Conservation (phyloP, 2,888 invertebrate genomes). For the Drosophila sordidula region DNA sequence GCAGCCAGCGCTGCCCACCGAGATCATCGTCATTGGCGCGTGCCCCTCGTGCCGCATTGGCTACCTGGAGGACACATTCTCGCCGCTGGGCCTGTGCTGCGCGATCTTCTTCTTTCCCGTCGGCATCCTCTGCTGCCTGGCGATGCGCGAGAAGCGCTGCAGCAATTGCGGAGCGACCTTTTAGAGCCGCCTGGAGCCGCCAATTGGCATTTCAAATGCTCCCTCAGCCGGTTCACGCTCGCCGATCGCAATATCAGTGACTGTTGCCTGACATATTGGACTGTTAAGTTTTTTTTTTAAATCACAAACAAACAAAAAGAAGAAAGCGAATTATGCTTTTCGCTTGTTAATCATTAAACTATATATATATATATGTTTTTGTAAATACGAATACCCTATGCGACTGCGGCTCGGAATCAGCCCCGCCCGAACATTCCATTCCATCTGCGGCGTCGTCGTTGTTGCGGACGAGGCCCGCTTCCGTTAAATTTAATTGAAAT, state of each 20-base stretch:
- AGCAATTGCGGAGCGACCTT: conserved; percentile 95
- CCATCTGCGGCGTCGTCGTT: conserved; percentile 20
- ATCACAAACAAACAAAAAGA: conserved; percentile 1
- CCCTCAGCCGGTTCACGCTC: conserved; percentile 1
- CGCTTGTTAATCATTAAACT: conserved; percentile 56
- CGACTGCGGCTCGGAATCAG: conserved; percentile 6
- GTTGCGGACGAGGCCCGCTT: conserved; percentile 55
- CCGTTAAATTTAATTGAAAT: conserved; percentile 74
- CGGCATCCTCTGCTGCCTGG: conserved; percentile 94
- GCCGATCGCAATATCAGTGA: conserved; percentile 10
- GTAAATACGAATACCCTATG: conserved; percentile 27
- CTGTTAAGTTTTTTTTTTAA: conserved; percentile 34
- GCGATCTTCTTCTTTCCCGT: conserved; percentile 89
- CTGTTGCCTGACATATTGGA: conserved; percentile 28
- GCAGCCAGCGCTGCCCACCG: conserved; percentile 86
- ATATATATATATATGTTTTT: conserved; percentile 34
- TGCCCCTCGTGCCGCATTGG: conserved; percentile 96
- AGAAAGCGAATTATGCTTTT: conserved; percentile 47
- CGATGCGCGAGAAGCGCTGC: conserved; percentile 93
- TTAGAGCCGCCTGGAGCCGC: conserved; percentile 47
- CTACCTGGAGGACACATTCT: conserved; percentile 93
- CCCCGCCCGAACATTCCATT: conserved; percentile 31
- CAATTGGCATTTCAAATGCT: background rate
- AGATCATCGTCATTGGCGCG: conserved; percentile 93
- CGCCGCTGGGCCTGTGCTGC: conserved; percentile 93